phyloP scores from a whole-genome alignment of 37 sponge, comb jelly and placozoan genomes.

The Hexactinellida sp. region DNA sequence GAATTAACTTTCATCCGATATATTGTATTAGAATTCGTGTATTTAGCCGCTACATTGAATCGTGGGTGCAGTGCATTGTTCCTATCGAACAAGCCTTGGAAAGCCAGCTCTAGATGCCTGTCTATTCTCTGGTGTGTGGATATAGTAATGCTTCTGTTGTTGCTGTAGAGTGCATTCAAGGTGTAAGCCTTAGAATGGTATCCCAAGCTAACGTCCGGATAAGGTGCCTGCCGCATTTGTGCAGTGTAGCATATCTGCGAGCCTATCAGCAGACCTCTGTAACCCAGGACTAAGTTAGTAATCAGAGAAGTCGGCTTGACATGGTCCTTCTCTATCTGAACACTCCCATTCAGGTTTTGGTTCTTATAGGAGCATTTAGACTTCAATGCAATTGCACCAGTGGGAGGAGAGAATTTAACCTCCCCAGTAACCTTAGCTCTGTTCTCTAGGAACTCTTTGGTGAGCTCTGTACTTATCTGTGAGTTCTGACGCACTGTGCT shows the following conservation, averaged over 20 bases:
- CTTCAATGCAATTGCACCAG: neutral
- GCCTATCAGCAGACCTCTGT: neutral
- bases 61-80: neutral
- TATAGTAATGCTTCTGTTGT: neutral
- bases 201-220: neutral
- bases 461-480: neutral
- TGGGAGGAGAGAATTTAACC: neutral
- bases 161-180: neutral
- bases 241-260: neutral
- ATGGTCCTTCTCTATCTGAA: neutral
- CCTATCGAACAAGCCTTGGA: neutral
- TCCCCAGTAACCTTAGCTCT: neutral
- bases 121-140: constrained; percentile 4
- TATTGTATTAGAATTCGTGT: neutral
- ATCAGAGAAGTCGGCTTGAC: neutral
- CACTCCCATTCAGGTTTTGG: neutral
- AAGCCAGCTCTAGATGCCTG: neutral
- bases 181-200: neutral
- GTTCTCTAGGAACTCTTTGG: neutral
- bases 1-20: neutral
- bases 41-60: constrained; percentile 9
- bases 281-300: neutral
- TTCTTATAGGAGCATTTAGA: neutral
- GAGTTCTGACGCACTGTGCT: neutral
- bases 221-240: neutral